Evolutionary conservation across 2,888 invertebrate species (phyloP).

Genomic region (Dorcus hopei): DNA sequence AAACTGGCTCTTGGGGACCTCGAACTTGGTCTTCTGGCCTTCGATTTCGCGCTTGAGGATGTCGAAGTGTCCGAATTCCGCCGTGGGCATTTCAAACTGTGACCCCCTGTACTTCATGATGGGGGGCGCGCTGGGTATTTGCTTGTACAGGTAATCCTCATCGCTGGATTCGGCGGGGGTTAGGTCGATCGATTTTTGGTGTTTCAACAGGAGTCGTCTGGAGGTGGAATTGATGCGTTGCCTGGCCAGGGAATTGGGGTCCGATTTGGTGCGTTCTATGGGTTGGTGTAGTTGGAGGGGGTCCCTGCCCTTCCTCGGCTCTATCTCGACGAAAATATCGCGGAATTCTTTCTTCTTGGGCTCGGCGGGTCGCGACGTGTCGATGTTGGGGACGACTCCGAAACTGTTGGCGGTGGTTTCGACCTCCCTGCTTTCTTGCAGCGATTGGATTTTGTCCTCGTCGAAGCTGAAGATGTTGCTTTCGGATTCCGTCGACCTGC

Average conservation of each 20-base stretch:
- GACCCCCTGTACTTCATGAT: conserved; percentile 60
- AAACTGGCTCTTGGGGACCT: conserved; percentile 70
- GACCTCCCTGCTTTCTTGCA: conserved; percentile 52
- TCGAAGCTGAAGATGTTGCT: conserved; percentile 74
- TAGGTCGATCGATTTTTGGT: conserved; percentile 81
- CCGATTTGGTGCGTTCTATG: conserved; percentile 82
- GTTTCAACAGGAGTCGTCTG: conserved; percentile 76
- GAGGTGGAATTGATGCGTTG: conserved; percentile 70
- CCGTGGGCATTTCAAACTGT: conserved; percentile 49
- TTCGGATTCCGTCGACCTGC: conserved; percentile 63
- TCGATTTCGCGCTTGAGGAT: conserved; percentile 52
- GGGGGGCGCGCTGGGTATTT: conserved; percentile 70
- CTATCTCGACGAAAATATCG: conserved; percentile 59
- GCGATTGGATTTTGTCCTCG: conserved; percentile 70
- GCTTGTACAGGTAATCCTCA: conserved; percentile 74
- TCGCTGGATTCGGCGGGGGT: conserved; percentile 84
- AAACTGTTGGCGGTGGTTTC: conserved; percentile 35
- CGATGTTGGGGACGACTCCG: conserved; percentile 43
- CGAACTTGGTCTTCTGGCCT: conserved; percentile 61
- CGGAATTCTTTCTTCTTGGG: conserved; percentile 40
- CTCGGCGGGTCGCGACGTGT: conserved; percentile 29
- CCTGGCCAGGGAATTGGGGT: conserved; percentile 76
- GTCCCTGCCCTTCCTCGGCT: conserved; percentile 57
- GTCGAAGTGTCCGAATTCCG: conserved; percentile 64
- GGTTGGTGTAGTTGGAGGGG: conserved; percentile 61